A percentile compares a stretch with the other conserved stretches of the same genome.
These are phyloP conservation scores for Drymodes brunneopygia DNA, from an alignment of 2,113 vertebrate species.

Conservation along the genomic window DNA sequence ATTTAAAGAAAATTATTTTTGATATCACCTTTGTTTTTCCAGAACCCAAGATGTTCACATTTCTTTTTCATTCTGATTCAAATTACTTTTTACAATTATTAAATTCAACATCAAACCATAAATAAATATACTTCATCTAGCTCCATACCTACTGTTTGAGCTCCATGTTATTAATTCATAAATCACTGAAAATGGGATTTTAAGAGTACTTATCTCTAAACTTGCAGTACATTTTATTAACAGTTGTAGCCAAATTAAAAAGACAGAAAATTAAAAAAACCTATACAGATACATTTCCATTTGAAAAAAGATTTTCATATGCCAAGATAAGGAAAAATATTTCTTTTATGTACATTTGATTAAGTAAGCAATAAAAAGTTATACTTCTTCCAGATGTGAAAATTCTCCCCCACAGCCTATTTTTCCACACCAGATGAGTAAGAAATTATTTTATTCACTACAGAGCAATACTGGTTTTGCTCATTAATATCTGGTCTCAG, in stretches of 20 bases:
- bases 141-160: not conserved
- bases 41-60: not conserved
- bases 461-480: not conserved
- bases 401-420: accelerated
- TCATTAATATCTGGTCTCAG: not conserved
- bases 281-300: not conserved
- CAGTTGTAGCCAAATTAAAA: not conserved
- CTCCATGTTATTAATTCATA: conserved; percentile 41
- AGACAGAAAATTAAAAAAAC: not conserved
- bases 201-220: not conserved
- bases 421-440: not conserved
- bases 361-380: not conserved
- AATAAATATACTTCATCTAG: not conserved
- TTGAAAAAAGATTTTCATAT: not conserved
- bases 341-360: not conserved
- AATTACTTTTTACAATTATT: conserved; percentile 32
- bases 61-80: conserved; percentile 14
- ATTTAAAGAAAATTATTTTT: not conserved
- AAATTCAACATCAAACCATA: not conserved
- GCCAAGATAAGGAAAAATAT: not conserved
- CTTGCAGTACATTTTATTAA: not conserved
- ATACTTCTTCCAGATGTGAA: not conserved
- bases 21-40: not conserved
- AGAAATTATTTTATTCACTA: not conserved
- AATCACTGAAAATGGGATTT: not conserved